Conservation (phyloP, 2,113 vertebrate genomes). For the Melanocharis versteri region DNA sequence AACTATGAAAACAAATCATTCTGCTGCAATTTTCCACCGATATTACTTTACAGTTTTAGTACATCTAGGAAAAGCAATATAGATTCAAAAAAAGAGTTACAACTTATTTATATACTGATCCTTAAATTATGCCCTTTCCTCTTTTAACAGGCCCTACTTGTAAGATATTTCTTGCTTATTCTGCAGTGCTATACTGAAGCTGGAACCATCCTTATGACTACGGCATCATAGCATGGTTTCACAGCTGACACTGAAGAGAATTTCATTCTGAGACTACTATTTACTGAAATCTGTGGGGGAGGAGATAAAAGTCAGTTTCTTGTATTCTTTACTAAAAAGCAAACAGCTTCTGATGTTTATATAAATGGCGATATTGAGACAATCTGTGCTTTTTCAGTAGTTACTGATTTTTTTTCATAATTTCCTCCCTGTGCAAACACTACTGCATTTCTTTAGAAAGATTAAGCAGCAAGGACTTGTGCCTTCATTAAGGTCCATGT, state of each 20-base stretch:
- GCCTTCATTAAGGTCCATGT: neutral
- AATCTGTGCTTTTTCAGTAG: neutral
- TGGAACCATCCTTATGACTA: neutral
- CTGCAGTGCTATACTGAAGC: neutral
- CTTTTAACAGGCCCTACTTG: slow-evolving; percentile 4
- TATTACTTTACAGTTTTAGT: slow-evolving; percentile 64
- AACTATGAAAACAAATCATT: slow-evolving; percentile 72
- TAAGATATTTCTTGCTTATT: slow-evolving; percentile 22
- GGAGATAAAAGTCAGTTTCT: neutral
- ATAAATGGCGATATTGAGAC: neutral
- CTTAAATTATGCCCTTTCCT: slow-evolving; percentile 33
- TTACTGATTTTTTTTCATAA: neutral
- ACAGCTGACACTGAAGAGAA: neutral
- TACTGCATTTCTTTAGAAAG: neutral
- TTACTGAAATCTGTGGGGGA: neutral
- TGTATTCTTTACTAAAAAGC: neutral
- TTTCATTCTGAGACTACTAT: neutral
- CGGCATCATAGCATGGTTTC: neutral
- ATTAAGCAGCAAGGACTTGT: neutral
- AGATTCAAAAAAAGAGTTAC: slow-evolving; percentile 40
- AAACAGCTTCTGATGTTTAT: neutral
- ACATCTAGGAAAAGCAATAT: slow-evolving; percentile 58
- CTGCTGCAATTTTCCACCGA: slow-evolving; percentile 64
- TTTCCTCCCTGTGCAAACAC: neutral
- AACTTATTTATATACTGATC: slow-evolving; percentile 37